Conservation (phyloP, 2,797 vertebrate genomes). For the Sebastes diploproa region DNA sequence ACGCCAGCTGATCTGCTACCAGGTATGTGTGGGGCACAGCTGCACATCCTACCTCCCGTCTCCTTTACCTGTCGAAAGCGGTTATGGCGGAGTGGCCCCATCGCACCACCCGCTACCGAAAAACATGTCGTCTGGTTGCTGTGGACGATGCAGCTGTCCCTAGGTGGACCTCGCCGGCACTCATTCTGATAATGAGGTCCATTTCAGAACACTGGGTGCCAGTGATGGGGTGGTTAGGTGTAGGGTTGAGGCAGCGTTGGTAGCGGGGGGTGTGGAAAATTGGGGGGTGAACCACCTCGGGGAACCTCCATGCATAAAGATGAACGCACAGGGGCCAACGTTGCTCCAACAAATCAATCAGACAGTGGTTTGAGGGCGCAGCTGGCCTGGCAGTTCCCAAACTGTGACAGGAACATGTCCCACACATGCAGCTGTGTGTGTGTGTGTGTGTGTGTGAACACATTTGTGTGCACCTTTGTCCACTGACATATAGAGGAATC, state of each 20-base stretch:
- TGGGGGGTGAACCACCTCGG: constrained; percentile 8
- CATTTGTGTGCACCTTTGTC: no score
- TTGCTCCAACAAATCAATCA: constrained; percentile 70
- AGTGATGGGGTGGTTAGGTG: constrained; percentile 27
- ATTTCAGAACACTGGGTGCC: constrained; percentile 44
- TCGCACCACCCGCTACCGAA: constrained; percentile 31
- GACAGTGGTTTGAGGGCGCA: constrained; percentile 61
- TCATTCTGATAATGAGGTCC: constrained; percentile 68
- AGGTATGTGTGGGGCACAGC: constrained; percentile 60
- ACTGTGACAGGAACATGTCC: constrained; percentile 55
- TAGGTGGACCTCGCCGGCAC: constrained; percentile 38
- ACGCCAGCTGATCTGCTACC: constrained; percentile 58
- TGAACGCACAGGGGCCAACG: constrained; percentile 55
- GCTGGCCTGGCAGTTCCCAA: constrained; percentile 47
- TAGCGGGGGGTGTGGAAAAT: constrained; percentile 17
- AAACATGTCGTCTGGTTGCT: constrained; percentile 43
- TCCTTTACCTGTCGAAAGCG: constrained; percentile 69
- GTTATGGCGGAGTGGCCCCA: constrained; percentile 58
- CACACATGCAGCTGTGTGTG: constrained; percentile 6
- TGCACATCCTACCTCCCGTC: constrained; percentile 48
- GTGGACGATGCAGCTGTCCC: constrained; percentile 44
- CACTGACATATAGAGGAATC: not conserved
- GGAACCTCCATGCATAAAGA: constrained; percentile 68
- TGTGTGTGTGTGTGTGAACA: not conserved
- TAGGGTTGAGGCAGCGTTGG: constrained; percentile 2